Percentiles rank a stretch among this genome's conserved stretches.
These are phyloP conservation scores for Dione juno DNA, from an alignment of 2,888 invertebrate genomes.

Conservation along the genomic window DNA sequence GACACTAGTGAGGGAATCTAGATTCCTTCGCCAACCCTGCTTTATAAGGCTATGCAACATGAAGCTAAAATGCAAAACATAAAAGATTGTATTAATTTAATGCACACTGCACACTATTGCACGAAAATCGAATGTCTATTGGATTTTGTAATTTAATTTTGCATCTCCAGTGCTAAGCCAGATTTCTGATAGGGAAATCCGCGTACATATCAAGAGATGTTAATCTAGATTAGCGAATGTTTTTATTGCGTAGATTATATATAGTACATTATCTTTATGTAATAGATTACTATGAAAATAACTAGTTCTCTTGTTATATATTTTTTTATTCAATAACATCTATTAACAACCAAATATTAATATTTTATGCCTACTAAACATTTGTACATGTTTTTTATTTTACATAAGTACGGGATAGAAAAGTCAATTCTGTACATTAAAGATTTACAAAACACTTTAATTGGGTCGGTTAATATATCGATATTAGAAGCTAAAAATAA, in stretches of 20 bases:
- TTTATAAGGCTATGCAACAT: not conserved
- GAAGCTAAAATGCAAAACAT: not conserved
- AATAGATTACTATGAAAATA: not conserved
- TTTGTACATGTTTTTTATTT: too few species aligned
- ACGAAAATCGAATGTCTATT: not conserved
- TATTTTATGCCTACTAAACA: too few species aligned
- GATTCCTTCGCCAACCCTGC: not conserved
- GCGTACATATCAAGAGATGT: constrained; percentile 1
- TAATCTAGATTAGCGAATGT: constrained; percentile 2
- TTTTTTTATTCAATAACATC: too few species aligned
- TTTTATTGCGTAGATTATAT: not conserved
- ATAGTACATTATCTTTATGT: not conserved
- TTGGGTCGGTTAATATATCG: too few species aligned
- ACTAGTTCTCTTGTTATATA: not conserved
- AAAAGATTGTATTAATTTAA: not conserved
- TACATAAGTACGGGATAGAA: too few species aligned
- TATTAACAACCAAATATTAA: too few species aligned
- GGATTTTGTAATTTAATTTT: not conserved
- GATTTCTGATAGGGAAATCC: constrained; percentile 20
- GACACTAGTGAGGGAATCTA: too few species aligned
- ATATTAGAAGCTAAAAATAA: too few species aligned
- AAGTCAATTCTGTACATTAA: too few species aligned
- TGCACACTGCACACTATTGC: not conserved
- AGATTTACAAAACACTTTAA: too few species aligned
- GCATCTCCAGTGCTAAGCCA: constrained; percentile 2